Base-by-base conservation (phyloP, 2,113 vertebrate species). In the Pelmatolapia mariae region DNA sequence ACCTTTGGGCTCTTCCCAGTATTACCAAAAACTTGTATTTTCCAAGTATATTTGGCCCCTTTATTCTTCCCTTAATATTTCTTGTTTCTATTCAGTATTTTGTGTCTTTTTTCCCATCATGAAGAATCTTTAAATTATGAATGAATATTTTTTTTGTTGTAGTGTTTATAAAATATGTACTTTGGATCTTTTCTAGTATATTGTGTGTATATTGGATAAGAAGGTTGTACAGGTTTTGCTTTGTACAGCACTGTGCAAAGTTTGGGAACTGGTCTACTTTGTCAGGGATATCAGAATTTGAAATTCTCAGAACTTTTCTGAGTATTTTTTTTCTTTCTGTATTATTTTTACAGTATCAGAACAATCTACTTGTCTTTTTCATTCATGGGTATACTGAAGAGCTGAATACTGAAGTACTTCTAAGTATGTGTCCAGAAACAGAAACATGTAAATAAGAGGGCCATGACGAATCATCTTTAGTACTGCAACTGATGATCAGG, bases 241-340 rank as follows among this genome's bases (percentile, higher is more conserved):
- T 63, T 63, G 59, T 18, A 31, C 15, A 4, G 26, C 57, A 18
- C 57, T 61, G 1, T 18, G 15, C 3, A 61, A 61, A 18, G 15
- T 63, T 36, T 63, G 59, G 16, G 16, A 19, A 63, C 59, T 33
- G 57, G 26, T 61, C 29, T 33, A 19, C 29, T 36, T 36, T 19
- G 31, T 63, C 31, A 0, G 29, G 16, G 16, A 63, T 7, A 4
- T n/a, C 31, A 63, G 31, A 63, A 19, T 63, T 63, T 36, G 0
- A 63, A 63, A 63, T 63, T 0, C 18, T 33, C 59, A 36, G 6
- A 63, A 63, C 31, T 33, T 63, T 31, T 33, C 16, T 33, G 29
- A 63, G 59, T 7, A 36, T 63, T 36, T 36, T 19, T 53, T 7
- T 36, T 63, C 59, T 33, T 3, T 19, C 59, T 33, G 16, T 33